These are phyloP conservation scores for Amblyraja radiata DNA, from an alignment of 2,797 vertebrate species.

Conservation along the genomic window DNA sequence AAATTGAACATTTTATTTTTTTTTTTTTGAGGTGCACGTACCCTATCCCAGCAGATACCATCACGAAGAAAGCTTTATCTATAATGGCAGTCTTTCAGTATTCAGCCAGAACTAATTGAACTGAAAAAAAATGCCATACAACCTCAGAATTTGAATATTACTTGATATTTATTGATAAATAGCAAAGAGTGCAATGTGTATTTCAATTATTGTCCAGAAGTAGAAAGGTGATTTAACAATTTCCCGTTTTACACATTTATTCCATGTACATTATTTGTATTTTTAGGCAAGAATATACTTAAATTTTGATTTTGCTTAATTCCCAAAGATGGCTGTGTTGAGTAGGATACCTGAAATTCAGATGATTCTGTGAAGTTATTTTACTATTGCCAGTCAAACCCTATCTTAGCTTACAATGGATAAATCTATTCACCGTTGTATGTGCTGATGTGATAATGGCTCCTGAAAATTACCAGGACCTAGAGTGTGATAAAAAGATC, in stretches of 20 bases:
- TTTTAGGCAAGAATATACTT: background rate
- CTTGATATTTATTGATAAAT: background rate
- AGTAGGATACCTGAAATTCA: background rate
- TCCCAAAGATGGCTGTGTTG: background rate
- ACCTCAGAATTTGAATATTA: background rate
- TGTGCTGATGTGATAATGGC: background rate
- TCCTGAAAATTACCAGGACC: background rate
- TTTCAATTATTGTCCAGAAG: background rate
- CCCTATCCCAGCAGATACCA: too few species aligned
- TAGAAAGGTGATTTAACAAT: background rate
- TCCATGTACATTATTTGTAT: background rate
- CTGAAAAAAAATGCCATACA: background rate
- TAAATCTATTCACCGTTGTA: background rate
- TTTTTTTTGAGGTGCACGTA: too few species aligned
- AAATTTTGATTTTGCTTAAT: background rate
- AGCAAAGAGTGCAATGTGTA: background rate
- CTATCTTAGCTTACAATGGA: background rate
- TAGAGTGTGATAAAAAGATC: background rate
- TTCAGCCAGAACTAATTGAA: background rate
- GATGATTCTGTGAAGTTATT: background rate
- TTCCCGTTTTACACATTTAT: background rate
- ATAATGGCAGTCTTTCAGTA: background rate
- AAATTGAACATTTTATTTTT: too few species aligned
- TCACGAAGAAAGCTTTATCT: too few species aligned
- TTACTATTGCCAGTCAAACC: background rate